Evolutionary conservation across 1,140 invertebrate species (phyloP), one percentile per base, ranked within the genome.

Genomic region (Manduca sexta): DNA sequence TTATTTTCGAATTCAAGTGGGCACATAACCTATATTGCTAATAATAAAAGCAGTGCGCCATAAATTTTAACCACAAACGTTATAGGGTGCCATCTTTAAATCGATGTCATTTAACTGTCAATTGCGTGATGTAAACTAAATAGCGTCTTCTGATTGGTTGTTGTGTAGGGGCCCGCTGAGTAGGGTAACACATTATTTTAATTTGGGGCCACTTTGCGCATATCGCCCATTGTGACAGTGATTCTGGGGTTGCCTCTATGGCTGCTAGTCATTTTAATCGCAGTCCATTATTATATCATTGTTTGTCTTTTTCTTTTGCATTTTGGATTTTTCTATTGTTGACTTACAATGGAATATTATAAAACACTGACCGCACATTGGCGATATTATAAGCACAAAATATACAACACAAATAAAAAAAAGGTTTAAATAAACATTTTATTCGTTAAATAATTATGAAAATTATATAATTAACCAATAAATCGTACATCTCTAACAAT

Each of bases 41-140:
- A n/a, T n/a, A n/a, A n/a, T 26, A 3, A 26, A 26, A 26, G 21
- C 1, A 0, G 4, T 26, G 21, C 8, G 8, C 0, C 21, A 26
- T 26, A 26, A 26, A 26, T 26, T 8, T 5, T 5, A 26, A 3
- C 21, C 21, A 26, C 21, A 26, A 26, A 26, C 21, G 8, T 3
- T 5, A 26, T 26, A 45, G 64, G 71, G 74, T 77, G 76, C 76
- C 75, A 83, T 83, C 79, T 80, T 80, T 79, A 66, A 80, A 74
- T 74, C 61, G 69, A 52, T 52, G 64, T 64, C 63, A 65, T 52
- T 68, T 56, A 64, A 73, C 56, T 75, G 64, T 79, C 67, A 74
- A 66, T 49, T 39, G 47, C 31, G 45, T 68, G 62, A 67, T 59
- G 56, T 70, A 54, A 56, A 49, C 42, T 16, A 18, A 54, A 54